Conservation (phyloP, 2,113 vertebrate genomes). For the Ardeotis arabs region DNA sequence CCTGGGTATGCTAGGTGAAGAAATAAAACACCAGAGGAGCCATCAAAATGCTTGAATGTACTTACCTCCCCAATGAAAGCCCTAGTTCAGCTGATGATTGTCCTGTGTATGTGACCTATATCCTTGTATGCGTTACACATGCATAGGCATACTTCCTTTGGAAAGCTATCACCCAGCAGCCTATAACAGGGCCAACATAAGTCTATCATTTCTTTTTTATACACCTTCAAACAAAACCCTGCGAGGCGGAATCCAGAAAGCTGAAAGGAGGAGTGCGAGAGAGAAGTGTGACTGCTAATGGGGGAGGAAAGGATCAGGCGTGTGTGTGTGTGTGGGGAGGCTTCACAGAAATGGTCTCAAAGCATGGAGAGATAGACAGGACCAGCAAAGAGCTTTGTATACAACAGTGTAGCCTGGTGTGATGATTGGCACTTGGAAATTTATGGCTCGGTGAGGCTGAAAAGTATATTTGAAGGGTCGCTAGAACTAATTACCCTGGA, state of each 20-base stretch:
- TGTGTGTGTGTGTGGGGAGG: neutral
- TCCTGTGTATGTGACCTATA: neutral
- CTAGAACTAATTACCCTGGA: constrained; percentile 30
- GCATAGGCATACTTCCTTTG: neutral
- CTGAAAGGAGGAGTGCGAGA: neutral
- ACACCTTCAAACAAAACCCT: constrained; percentile 28
- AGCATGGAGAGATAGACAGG: neutral
- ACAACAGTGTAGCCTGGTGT: neutral
- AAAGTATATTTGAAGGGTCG: neutral
- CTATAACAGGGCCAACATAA: neutral
- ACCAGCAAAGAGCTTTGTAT: neutral
- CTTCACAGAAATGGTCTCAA: neutral
- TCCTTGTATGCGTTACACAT: neutral
- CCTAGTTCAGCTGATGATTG: neutral
- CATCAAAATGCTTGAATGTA: neutral
- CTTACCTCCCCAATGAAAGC: neutral
- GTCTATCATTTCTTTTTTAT: neutral
- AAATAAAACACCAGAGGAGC: neutral
- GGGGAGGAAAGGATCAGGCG: neutral
- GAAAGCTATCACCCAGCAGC: neutral
- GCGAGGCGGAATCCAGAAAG: neutral
- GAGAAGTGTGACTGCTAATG: neutral
- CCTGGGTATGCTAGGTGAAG: neutral
- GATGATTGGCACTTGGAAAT: neutral
- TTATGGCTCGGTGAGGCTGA: neutral